phyloP scores from a whole-genome alignment of 1,140 invertebrate genomes.

The Drosophila kepulauana region DNA sequence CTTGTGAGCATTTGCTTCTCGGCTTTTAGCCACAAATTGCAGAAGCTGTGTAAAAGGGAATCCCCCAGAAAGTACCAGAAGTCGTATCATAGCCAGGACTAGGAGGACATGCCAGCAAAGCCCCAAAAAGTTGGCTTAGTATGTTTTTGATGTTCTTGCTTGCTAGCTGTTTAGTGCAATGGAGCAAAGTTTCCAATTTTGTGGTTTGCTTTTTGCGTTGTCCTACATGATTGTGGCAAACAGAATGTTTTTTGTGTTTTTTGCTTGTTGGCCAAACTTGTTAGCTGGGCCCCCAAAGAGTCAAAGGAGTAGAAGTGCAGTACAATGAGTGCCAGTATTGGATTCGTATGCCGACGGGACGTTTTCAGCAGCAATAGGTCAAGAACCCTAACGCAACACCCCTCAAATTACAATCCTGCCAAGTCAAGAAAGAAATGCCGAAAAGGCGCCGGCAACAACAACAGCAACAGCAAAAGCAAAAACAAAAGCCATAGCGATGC shows the following conservation, averaged over 20 bases:
- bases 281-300: background rate
- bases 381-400: conserved; percentile 63
- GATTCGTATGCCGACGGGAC: conserved; percentile 1
- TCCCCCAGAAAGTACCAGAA: background rate
- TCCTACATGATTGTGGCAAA: conserved; percentile 25
- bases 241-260: background rate
- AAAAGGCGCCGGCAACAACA: conserved; percentile 30
- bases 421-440: conserved; percentile 15
- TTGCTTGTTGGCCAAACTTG: background rate
- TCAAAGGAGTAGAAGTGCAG: background rate
- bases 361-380: conserved; percentile 42
- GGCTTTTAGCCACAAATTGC: conserved; percentile 41
- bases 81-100: conserved; percentile 1
- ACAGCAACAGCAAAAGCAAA: conserved; percentile 42
- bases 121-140: conserved; percentile 20
- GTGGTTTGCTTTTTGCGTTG: conserved; percentile 39
- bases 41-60: background rate
- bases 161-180: conserved; percentile 13
- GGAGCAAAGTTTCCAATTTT: conserved; percentile 40
- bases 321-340: background rate
- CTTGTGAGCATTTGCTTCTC: conserved; percentile 1
- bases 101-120: background rate
- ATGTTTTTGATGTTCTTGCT: conserved; percentile 30
- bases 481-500: conserved; percentile 49
- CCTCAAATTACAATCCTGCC: conserved; percentile 39